phyloP scores from a whole-genome alignment of 2,888 invertebrate species.

The Troides aeacus region DNA sequence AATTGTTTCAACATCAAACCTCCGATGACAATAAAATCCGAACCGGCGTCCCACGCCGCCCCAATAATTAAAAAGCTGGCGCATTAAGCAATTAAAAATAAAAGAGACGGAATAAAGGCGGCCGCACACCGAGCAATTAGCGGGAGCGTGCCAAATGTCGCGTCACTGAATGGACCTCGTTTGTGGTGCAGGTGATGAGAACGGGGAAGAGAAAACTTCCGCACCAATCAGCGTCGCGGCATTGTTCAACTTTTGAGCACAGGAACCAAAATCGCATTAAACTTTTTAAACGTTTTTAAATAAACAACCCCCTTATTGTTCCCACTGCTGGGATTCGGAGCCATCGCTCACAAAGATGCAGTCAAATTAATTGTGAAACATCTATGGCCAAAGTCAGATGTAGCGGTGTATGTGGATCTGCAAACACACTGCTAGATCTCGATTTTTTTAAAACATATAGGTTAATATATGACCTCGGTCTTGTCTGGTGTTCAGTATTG shows the following conservation, averaged over 20 bases:
- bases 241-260: constrained; percentile 1
- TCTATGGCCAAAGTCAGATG: too few species aligned
- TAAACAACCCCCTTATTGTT: too few species aligned
- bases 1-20: constrained; percentile 39
- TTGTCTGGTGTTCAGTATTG: too few species aligned
- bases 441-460: too few species aligned
- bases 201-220: constrained; percentile 25
- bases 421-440: too few species aligned
- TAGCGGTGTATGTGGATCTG: too few species aligned
- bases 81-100: constrained; percentile 51
- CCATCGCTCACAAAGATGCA: too few species aligned
- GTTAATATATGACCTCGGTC: too few species aligned
- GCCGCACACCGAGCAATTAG: constrained; percentile 66
- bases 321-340: too few species aligned
- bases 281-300: too few species aligned
- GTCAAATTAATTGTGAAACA: too few species aligned
- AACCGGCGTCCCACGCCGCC: constrained; percentile 43
- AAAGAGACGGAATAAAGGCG: constrained; percentile 53
- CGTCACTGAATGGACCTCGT: constrained; percentile 38
- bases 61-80: constrained; percentile 61
- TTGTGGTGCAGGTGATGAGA: constrained; percentile 36
- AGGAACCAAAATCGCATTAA: background rate
- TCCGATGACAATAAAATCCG: constrained; percentile 45
- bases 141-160: constrained; percentile 64
- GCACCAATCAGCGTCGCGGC: constrained; percentile 1